Conservation (phyloP, 1,140 invertebrate genomes). For the Chionoecetes opilio region DNA sequence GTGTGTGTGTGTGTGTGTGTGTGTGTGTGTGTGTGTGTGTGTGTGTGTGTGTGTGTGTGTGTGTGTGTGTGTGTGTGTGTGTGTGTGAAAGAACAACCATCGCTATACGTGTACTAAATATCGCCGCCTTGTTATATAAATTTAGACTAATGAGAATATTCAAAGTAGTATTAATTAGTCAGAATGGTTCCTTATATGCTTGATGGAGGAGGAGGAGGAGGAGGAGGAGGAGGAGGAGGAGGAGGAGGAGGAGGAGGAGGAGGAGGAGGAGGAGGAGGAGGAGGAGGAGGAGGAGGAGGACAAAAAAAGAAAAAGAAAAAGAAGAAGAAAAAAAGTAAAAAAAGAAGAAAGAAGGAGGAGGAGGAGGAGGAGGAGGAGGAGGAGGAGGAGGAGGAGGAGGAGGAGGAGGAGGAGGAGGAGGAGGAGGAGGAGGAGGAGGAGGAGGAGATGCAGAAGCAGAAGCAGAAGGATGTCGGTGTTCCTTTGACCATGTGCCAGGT, state of each 20-base stretch:
- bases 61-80: too few relatives aligned
- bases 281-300: not conserved
- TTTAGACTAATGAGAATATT: slow-evolving; percentile 18
- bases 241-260: not conserved
- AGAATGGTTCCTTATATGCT: not conserved
- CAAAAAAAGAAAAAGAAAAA: too few relatives aligned
- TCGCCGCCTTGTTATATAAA: not conserved
- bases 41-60: too few relatives aligned
- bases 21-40: too few relatives aligned
- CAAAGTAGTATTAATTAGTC: slow-evolving; percentile 22
- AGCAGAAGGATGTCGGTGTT: not conserved
- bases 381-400: not conserved
- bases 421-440: too few relatives aligned
- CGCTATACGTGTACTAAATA: not conserved
- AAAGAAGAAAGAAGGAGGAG: not conserved
- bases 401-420: not conserved
- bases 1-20: too few relatives aligned
- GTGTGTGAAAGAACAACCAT: not conserved
- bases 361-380: not conserved
- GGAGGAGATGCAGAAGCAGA: too few relatives aligned
- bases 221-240: not conserved
- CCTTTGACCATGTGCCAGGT: slow-evolving; percentile 31
- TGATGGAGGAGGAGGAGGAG: not conserved
- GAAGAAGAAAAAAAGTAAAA: not conserved
- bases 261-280: not conserved